Conservation (phyloP, 2,797 vertebrate species). For the Gorsachius magnificus region DNA sequence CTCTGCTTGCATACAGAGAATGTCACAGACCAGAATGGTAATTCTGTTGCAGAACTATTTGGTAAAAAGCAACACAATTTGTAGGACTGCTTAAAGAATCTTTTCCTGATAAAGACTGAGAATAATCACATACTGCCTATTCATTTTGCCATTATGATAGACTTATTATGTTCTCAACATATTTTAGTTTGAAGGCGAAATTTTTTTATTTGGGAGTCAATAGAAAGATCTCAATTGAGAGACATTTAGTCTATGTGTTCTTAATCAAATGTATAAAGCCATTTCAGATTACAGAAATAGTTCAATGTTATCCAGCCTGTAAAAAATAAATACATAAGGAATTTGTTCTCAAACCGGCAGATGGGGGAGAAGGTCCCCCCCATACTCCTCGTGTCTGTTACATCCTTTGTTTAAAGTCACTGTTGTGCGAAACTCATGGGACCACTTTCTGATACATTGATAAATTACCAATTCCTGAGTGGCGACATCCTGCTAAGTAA, state of each 20-base stretch:
- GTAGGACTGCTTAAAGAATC: neutral
- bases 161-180: fast-evolving
- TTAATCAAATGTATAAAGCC: neutral
- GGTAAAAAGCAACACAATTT: neutral
- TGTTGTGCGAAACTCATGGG: too few relatives aligned
- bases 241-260: neutral
- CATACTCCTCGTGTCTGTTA: too few relatives aligned
- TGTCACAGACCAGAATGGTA: neutral
- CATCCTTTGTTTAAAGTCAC: too few relatives aligned
- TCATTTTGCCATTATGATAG: neutral
- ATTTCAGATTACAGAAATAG: neutral
- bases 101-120: neutral
- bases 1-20: neutral
- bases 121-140: neutral
- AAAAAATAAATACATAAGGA: too few relatives aligned
- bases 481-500: too few relatives aligned
- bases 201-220: neutral
- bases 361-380: too few relatives aligned
- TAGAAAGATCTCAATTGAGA: neutral
- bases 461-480: too few relatives aligned
- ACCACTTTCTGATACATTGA: too few relatives aligned
- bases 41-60: neutral
- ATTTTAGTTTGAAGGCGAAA: neutral
- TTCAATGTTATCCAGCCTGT: neutral
- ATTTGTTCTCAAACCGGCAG: too few relatives aligned